Base-by-base conservation (phyloP, 2,888 invertebrate species). In the Tanytarsus gracilentus region DNA sequence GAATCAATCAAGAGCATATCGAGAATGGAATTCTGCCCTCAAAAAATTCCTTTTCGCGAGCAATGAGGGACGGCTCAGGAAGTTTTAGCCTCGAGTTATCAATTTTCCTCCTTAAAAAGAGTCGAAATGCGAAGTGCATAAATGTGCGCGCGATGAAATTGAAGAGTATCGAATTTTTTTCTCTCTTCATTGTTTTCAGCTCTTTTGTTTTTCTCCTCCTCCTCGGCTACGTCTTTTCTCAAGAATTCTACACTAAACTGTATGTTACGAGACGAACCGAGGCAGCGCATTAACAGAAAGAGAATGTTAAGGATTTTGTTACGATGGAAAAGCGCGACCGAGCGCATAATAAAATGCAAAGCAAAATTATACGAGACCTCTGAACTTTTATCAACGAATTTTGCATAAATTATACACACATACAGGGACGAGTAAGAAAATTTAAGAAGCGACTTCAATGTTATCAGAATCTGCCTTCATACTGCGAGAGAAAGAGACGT, bases 331-430 rank as follows among this genome's bases (percentile, higher is more conserved):
- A 44, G 9, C 4, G 5, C 18, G 40, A 18, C 40, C 18, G 23
- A 23, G n/a, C 33, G 27, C 18, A 56, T 56, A 61, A 39, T 56
- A 62, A 55, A 55, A 55, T 48, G 16, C 23, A 56, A 60, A 52
- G 60, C 33, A 39, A 40, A 56, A 56, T 40, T 56, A 56, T 44
- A 49, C 58, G 48, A 40, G 56, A 58, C 58, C 58, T 58, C n/a
- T 58, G 48, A 58, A 48, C 58, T 25, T 58, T 58, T 58, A 58
- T 58, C 58, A 58, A 29, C 27, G 40, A 55, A 14, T 55, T 55
- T 55, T 55, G 55, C 55, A 55, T 55, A 55, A 55, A 39, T 55
- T 55, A 40, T 55, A 25, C 27, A 25, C 29, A 26, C 26, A 26
- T n/a, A n/a, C n/a, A 49, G 26, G 9, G 26, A 49, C 23, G 36